Base-by-base conservation (phyloP, 2,888 invertebrate genomes). In the Actias luna region DNA sequence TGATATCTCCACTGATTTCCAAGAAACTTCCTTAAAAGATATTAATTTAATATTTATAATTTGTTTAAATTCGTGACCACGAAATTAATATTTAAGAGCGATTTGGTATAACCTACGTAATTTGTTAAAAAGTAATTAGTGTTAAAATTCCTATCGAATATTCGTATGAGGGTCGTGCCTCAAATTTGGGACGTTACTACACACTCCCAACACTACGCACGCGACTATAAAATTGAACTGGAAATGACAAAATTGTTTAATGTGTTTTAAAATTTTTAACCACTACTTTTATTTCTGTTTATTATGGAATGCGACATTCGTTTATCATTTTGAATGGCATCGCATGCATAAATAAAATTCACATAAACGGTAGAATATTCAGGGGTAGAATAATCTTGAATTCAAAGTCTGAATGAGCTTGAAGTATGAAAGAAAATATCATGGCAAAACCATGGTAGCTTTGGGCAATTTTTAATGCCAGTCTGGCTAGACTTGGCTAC, bases 91-190 rank as follows among this genome's bases (percentile, higher is more conserved):
- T 18, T 42, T 18, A 42, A 1, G 7, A 18, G 18, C 0, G 18
- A 7, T 33, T 36, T 35, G 52, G 52, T 55, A 52, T 27, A 33
- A 61, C 14, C 52, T 50, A 61, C 27, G 36, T 36, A 14, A 35
- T 36, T 57, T 66, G 70, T 66, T 71, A 77, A 71, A 74, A 69
- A 69, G 65, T 68, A 70, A 63, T 73, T 72, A 69, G 65, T 70
- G 68, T 68, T 59, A 69, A 72, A 70, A 69, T 73, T 65, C 58
- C 67, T 69, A 73, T 72, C 66, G 71, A 59, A n/a, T n/a, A n/a
- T n/a, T 72, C 74, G 64, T 60, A 67, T 66, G 57, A 63, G 64
- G 65, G 36, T 67, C 69, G 67, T 46, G 69, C 65, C 72, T 65
- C 67, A 65, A 75, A 72, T 74, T 69, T 72, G 62, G 50, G 63